These are phyloP conservation scores for Sternotherus odoratus DNA, from an alignment of 2,797 vertebrate genomes.

Conservation along the genomic window DNA sequence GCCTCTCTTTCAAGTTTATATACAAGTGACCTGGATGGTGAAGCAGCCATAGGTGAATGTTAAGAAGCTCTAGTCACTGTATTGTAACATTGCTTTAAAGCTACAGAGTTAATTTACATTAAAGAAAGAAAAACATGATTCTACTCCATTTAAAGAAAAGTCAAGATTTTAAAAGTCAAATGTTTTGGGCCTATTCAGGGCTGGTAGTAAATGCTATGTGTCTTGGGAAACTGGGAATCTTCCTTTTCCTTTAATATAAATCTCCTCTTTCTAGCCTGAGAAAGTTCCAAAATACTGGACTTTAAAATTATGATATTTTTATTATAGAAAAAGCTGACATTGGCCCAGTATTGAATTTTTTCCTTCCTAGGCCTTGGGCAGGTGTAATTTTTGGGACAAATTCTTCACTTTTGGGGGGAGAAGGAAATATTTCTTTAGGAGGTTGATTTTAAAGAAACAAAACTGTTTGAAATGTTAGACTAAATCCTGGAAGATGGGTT, in stretches of 20 bases:
- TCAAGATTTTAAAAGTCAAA: background rate
- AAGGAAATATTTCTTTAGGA: background rate
- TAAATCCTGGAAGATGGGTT: background rate
- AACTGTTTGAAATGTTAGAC: background rate
- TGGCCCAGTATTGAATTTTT: background rate
- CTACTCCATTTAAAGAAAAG: background rate
- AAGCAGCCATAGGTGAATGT: conserved; percentile 82
- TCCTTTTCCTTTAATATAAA: background rate
- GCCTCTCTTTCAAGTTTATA: conserved; percentile 88
- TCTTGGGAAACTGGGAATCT: background rate
- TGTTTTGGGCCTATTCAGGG: background rate
- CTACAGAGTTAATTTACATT: background rate
- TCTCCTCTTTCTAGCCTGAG: background rate
- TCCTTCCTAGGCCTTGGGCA: background rate
- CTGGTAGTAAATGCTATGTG: background rate
- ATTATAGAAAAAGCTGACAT: background rate
- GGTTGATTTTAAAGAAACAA: background rate
- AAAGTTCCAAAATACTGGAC: background rate
- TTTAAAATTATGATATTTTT: background rate
- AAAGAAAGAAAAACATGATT: background rate
- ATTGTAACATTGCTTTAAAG: background rate
- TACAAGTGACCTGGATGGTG: conserved; percentile 88
- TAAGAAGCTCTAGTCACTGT: background rate
- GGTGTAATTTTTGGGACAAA: background rate
- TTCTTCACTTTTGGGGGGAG: background rate